Evolutionary conservation across 2,888 invertebrate species (phyloP).

Genomic region (Nemurella pictetii): DNA sequence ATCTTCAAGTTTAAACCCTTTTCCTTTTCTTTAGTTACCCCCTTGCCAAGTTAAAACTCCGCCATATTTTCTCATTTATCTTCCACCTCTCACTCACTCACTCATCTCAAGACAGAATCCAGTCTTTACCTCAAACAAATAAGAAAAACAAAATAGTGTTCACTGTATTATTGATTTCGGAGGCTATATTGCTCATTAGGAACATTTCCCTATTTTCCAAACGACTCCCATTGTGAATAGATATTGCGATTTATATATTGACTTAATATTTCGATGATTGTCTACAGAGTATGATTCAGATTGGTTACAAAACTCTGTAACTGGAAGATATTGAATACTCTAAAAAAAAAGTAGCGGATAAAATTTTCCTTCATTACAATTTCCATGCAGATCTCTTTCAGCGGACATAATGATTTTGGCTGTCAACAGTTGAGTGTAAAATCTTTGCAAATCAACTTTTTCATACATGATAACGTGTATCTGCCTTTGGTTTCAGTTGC

Average conservation of each 20-base stretch:
- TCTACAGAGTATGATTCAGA: not conserved
- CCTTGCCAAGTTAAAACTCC: slow-evolving; percentile 29
- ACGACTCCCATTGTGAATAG: not conserved
- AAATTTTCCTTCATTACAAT: not conserved
- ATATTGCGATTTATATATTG: slow-evolving; percentile 9
- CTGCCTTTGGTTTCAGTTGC: too few relatives aligned
- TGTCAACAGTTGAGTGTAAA: too few relatives aligned
- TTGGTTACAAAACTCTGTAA: not conserved
- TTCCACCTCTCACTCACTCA: slow-evolving; percentile 25
- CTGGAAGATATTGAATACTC: not conserved
- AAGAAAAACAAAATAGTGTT: slow-evolving; percentile 29
- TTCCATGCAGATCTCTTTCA: too few relatives aligned
- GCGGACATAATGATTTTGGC: too few relatives aligned
- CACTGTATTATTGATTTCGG: slow-evolving; percentile 20
- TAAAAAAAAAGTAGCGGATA: not conserved
- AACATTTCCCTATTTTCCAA: not conserved
- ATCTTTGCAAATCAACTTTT: too few relatives aligned
- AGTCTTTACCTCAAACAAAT: slow-evolving; percentile 20
- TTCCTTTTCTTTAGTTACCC: slow-evolving; percentile 36
- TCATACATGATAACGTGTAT: too few relatives aligned
- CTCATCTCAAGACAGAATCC: slow-evolving; percentile 14
- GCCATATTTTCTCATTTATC: slow-evolving; percentile 32
- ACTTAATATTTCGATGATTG: slow-evolving; percentile 9
- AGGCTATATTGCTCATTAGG: slow-evolving; percentile 29
- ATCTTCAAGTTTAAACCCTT: slow-evolving; percentile 40